phyloP scores from a whole-genome alignment of 2,888 invertebrate species.

The Andrena trimmerana region DNA sequence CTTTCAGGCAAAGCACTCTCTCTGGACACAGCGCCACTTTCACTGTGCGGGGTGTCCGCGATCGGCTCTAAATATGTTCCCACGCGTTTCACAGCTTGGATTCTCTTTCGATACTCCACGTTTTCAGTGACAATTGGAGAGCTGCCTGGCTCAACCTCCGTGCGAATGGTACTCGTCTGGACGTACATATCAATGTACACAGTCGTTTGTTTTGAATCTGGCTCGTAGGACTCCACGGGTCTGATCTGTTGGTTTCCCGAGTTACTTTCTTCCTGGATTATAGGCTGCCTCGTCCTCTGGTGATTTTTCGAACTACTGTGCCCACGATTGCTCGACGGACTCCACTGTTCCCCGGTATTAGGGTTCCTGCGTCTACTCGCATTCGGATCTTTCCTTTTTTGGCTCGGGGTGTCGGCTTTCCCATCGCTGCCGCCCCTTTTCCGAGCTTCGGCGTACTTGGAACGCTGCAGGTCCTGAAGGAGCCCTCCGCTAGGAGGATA shows the following conservation, averaged over 20 bases:
- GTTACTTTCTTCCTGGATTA: background rate
- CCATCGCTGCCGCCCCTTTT: conserved; percentile 59
- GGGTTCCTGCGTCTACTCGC: background rate
- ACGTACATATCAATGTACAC: conserved; percentile 24
- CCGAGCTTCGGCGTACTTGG: conserved; percentile 16
- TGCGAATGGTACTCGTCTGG: conserved; percentile 2
- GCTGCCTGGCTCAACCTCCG: background rate
- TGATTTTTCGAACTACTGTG: background rate
- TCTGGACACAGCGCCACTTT: no score
- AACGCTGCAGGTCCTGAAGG: background rate
- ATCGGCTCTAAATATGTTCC: background rate
- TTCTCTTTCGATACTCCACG: background rate
- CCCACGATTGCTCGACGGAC: background rate
- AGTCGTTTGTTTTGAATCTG: background rate
- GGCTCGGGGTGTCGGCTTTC: background rate
- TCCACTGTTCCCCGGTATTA: background rate
- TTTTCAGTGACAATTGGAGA: background rate
- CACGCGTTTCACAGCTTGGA: background rate
- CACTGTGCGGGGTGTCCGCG: background rate
- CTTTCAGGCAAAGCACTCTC: no score
- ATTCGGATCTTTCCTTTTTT: background rate
- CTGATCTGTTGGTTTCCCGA: background rate
- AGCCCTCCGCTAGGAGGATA: conserved; percentile 3
- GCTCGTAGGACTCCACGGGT: background rate
- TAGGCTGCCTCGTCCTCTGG: background rate